Conservation (phyloP, 2,113 vertebrate species). For the Stictonetta naevosa region DNA sequence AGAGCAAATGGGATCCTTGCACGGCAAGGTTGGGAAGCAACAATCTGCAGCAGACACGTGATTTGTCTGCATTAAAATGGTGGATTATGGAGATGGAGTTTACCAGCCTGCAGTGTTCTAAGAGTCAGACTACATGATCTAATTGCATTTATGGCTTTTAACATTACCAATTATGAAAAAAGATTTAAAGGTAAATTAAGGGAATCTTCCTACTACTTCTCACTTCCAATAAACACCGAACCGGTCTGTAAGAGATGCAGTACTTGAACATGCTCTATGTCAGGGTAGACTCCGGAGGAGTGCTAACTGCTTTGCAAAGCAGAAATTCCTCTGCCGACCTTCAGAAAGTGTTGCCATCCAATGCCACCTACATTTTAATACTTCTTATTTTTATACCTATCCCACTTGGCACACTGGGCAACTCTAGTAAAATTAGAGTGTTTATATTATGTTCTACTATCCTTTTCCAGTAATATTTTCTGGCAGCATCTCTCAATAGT, state of each 20-base stretch:
- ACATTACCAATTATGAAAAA: not conserved
- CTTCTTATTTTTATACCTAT: not conserved
- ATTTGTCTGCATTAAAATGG: not conserved
- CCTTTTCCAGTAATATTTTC: not conserved
- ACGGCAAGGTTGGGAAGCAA: rapidly evolving
- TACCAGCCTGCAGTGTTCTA: not conserved
- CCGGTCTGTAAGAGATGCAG: not conserved
- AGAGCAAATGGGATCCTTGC: not conserved
- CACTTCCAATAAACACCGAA: not conserved
- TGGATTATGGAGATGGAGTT: not conserved
- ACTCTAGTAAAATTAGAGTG: not conserved
- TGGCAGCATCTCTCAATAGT: not conserved
- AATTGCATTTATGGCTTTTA: not conserved
- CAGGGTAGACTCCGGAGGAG: not conserved
- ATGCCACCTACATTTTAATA: not conserved
- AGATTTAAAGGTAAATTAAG: not conserved
- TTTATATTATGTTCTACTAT: not conserved
- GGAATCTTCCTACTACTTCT: not conserved
- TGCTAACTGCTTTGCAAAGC: not conserved
- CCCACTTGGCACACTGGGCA: not conserved
- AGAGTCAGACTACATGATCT: not conserved
- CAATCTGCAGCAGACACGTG: not conserved
- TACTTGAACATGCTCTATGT: not conserved
- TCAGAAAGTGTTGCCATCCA: not conserved
- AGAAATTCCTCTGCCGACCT: not conserved